Conservation (phyloP, 1,140 invertebrate genomes). For the Zelostemma sp. region DNA sequence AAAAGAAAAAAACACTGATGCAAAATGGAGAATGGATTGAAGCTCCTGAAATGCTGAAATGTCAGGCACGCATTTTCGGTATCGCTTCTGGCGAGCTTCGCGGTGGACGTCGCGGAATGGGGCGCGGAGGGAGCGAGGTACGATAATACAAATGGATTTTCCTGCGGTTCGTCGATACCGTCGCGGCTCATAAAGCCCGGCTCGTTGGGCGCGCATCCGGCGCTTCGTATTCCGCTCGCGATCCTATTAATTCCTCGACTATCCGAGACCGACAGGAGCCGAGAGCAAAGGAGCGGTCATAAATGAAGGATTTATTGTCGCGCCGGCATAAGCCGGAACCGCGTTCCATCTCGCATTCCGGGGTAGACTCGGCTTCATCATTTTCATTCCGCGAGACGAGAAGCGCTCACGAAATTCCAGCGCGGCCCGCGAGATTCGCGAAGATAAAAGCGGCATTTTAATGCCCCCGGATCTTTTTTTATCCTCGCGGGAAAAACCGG, state of each 20-base stretch:
- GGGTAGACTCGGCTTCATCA: background rate
- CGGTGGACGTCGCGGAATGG: too few species aligned
- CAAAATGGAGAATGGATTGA: too few species aligned
- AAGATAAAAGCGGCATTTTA: constrained; percentile 3
- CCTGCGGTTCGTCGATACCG: background rate
- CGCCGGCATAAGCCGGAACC: background rate
- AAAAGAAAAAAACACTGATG: too few species aligned
- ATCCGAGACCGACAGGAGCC: background rate
- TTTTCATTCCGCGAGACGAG: background rate
- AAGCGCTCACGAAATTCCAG: constrained; percentile 2
- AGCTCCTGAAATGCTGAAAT: too few species aligned
- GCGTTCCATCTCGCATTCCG: background rate
- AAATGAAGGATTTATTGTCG: background rate
- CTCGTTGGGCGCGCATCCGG: background rate
- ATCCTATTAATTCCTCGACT: background rate
- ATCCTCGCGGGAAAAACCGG: background rate
- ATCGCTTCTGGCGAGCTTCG: too few species aligned
- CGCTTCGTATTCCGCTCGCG: background rate
- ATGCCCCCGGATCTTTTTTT: constrained; percentile 2
- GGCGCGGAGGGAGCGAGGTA: too few species aligned
- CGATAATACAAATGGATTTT: background rate
- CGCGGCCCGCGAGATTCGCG: background rate
- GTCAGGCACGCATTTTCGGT: too few species aligned
- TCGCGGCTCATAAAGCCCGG: background rate
- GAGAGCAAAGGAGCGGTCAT: background rate